phyloP scores from a whole-genome alignment of 2,113 vertebrate genomes.

The Alectura lathami region DNA sequence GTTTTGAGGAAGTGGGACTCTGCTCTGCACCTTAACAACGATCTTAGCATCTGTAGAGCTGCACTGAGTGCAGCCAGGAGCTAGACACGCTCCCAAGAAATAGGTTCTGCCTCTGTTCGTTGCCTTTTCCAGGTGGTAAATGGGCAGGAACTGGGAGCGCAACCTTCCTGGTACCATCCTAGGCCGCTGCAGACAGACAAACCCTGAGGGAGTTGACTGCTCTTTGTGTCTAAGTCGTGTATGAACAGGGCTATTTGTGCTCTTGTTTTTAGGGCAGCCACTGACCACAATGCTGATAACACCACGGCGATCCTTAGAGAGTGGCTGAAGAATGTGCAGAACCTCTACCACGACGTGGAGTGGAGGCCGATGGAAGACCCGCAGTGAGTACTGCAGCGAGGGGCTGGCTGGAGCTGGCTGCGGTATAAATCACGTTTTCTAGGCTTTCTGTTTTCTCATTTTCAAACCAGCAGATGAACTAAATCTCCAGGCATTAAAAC shows the following conservation, averaged over 20 bases:
- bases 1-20: neutral
- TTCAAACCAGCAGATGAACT: neutral
- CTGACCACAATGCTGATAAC: slow-evolving; percentile 94
- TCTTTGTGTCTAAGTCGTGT: neutral
- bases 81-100: too few relatives aligned
- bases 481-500: neutral
- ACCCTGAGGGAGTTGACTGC: neutral
- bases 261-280: slow-evolving; percentile 83
- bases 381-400: slow-evolving; percentile 75
- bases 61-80: neutral
- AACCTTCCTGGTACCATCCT: neutral
- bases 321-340: slow-evolving; percentile 90
- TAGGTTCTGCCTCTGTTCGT: neutral
- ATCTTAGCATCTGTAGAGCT: neutral
- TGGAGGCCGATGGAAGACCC: slow-evolving; percentile 95
- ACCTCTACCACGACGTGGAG: slow-evolving; percentile 91
- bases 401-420: neutral
- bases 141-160: neutral
- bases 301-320: slow-evolving; percentile 90
- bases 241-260: neutral
- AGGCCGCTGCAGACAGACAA: neutral
- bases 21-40: neutral
- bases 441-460: neutral
- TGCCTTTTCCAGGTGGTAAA: neutral
- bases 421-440: neutral